phyloP scores from a whole-genome alignment of 1,140 invertebrate genomes.

The Adoxophyes honmai region DNA sequence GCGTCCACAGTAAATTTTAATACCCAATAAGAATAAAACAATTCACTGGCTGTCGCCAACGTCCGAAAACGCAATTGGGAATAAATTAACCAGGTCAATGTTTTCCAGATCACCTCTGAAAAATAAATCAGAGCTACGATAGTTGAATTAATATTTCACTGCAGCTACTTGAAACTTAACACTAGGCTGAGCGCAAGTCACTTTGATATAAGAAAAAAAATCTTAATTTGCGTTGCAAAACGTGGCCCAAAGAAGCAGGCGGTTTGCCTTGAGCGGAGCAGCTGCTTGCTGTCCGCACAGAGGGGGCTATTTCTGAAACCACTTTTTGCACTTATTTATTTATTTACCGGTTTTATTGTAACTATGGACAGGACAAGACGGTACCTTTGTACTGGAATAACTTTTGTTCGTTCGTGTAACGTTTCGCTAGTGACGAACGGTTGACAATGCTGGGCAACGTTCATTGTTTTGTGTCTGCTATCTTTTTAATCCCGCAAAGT shows the following conservation, averaged over 20 bases:
- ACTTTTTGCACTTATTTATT: conserved; percentile 59
- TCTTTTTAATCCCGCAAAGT: background rate
- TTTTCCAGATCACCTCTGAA: too few species aligned
- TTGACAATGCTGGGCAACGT: background rate
- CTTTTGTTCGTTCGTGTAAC: background rate
- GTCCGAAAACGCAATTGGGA: too few species aligned
- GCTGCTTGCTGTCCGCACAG: conserved; percentile 42
- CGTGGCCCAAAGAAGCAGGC: conserved; percentile 55
- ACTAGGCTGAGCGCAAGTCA: background rate
- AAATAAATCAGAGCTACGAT: too few species aligned
- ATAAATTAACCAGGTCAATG: too few species aligned
- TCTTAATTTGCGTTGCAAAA: conserved; percentile 54
- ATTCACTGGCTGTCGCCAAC: too few species aligned
- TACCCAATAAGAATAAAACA: too few species aligned
- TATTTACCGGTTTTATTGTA: conserved; percentile 60
- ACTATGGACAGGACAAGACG: conserved; percentile 19
- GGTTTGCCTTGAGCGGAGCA: conserved; percentile 64
- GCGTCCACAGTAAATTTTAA: too few species aligned
- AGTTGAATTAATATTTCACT: too few species aligned
- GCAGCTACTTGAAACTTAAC: too few species aligned
- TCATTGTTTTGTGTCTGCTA: background rate
- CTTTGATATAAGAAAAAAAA: conserved; percentile 40
- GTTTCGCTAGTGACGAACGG: background rate
- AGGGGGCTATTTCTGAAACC: conserved; percentile 60
- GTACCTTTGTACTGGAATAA: background rate